Evolutionary conservation across 2,888 invertebrate species (phyloP).

Genomic region (Pasiphila rectangulata): DNA sequence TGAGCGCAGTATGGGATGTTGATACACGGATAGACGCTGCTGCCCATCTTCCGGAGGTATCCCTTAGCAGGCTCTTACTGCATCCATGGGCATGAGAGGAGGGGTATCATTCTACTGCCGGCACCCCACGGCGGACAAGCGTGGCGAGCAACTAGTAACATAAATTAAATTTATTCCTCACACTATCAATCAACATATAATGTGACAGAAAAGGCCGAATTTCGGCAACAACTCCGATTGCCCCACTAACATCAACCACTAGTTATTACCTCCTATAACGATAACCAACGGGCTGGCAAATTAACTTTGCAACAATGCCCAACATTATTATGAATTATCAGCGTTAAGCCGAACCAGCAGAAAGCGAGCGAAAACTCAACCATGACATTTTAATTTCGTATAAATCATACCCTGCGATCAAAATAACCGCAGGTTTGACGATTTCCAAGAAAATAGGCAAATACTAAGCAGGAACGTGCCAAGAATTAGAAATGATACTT

Average conservation of each 20-base stretch:
- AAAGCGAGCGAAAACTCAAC: conserved; percentile 12
- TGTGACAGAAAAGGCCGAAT: no score
- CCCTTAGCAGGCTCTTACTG: no score
- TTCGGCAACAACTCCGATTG: no score
- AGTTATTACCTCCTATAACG: conserved; percentile 18
- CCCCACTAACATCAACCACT: conserved; percentile 1
- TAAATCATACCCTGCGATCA: conserved; percentile 1
- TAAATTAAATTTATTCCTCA: no score
- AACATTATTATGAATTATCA: conserved; percentile 23
- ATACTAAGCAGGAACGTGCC: not conserved
- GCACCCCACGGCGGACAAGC: no score
- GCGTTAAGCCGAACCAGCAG: conserved; percentile 15
- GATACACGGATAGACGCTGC: no score
- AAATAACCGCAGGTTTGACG: not conserved
- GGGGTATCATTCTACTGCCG: no score
- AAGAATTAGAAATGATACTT: not conserved
- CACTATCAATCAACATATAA: no score
- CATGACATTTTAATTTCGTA: conserved; percentile 16
- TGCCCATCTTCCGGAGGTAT: no score
- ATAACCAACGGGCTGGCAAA: conserved; percentile 26
- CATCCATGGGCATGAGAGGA: no score
- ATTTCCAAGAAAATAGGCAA: conserved; percentile 1
- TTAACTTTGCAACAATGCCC: conserved; percentile 25
- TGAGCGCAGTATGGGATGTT: no score
- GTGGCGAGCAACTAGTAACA: no score